Percentiles rank a stretch among this genome's conserved stretches.
Conservation (phyloP, 1,140 invertebrate genomes). For the Zelostemma sp. region DNA sequence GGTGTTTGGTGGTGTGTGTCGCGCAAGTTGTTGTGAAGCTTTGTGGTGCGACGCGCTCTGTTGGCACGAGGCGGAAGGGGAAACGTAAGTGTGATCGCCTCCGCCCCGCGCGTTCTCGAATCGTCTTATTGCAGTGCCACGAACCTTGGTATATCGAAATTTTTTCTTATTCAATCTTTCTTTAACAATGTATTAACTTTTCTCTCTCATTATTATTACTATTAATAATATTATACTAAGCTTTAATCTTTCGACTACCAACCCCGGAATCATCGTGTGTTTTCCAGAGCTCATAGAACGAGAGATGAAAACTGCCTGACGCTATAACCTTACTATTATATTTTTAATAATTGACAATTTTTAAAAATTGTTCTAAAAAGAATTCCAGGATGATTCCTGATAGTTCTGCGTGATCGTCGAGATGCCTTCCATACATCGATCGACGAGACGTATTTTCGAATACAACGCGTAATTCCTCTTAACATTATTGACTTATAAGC, state of each 20-base stretch:
- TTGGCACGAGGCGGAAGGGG: no score
- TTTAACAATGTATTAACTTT: no score
- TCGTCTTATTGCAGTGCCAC: neutral
- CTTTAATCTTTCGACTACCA: no score
- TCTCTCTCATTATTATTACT: neutral
- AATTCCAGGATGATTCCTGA: conserved; percentile 7
- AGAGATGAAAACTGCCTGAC: conserved; percentile 43
- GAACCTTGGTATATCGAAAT: neutral
- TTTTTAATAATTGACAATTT: conserved; percentile 67
- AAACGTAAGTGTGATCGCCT: no score
- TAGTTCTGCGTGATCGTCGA: neutral
- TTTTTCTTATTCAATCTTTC: no score
- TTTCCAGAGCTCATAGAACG: conserved; percentile 46
- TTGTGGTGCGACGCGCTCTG: no score
- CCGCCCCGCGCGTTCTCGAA: neutral
- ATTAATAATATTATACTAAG: conserved; percentile 17
- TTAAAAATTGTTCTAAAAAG: conserved; percentile 54
- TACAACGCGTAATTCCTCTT: neutral
- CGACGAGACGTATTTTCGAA: neutral
- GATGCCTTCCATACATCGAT: neutral
- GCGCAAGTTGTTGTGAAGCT: no score
- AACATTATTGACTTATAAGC: neutral
- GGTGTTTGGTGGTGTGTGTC: no score
- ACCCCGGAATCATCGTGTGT: no score
- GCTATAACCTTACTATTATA: conserved; percentile 49